These are phyloP conservation scores for Onchidella celtica DNA, from an alignment of 2,888 invertebrate genomes.

Conservation along the genomic window DNA sequence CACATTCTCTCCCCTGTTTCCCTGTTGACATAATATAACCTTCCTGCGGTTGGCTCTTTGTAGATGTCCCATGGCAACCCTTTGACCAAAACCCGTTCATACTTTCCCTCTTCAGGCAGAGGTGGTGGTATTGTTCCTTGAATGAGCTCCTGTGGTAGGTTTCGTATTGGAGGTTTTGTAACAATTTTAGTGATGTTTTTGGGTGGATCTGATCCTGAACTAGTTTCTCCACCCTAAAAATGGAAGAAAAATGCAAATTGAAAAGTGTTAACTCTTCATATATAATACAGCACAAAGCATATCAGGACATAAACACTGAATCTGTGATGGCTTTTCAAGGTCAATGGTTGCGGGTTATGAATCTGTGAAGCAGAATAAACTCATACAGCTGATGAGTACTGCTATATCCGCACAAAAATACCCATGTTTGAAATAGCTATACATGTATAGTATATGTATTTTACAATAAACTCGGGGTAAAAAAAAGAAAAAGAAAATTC, in stretches of 20 bases:
- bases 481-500: too few relatives aligned
- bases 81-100: constrained; percentile 47
- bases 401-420: too few relatives aligned
- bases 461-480: too few relatives aligned
- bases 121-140: constrained; percentile 48
- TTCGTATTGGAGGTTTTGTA: constrained; percentile 12
- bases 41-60: constrained; percentile 71
- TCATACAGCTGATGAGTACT: not conserved
- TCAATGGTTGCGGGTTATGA: too few relatives aligned
- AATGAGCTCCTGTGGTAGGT: constrained; percentile 24
- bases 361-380: not conserved
- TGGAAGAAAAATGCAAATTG: not conserved
- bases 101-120: constrained; percentile 48
- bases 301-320: not conserved
- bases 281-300: too few relatives aligned
- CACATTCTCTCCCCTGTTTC: constrained; percentile 77
- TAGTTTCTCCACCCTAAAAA: constrained; percentile 36
- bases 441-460: too few relatives aligned
- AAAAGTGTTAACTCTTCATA: too few relatives aligned
- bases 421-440: too few relatives aligned
- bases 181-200: constrained; percentile 30
- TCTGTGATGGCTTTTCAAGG: not conserved
- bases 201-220: constrained; percentile 30
- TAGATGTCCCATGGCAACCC: constrained; percentile 78
- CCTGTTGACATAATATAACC: constrained; percentile 78